These are phyloP conservation scores for Guaruba guarouba DNA, from an alignment of 2,113 vertebrate genomes.

Conservation along the genomic window DNA sequence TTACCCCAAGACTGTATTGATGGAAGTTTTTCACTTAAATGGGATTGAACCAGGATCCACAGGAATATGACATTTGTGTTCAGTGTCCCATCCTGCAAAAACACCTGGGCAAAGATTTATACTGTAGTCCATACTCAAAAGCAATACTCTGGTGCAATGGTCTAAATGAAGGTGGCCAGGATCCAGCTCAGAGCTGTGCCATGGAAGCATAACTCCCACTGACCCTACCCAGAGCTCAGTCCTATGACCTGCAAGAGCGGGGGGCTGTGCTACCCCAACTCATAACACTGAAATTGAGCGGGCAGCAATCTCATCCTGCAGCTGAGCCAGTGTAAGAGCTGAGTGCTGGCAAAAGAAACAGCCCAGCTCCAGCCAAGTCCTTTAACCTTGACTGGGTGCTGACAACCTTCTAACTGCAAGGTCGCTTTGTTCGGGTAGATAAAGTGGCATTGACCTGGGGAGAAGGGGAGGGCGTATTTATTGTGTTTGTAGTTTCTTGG, in stretches of 20 bases:
- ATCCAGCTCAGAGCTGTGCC: background rate
- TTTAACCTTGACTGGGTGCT: background rate
- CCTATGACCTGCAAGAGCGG: background rate
- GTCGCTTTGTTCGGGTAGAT: background rate
- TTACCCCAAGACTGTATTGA: rapidly evolving
- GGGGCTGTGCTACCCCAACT: background rate
- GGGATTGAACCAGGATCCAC: background rate
- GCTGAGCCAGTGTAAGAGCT: background rate
- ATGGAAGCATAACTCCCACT: background rate
- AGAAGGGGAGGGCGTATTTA: background rate
- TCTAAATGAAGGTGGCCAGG: background rate
- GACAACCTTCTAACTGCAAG: background rate
- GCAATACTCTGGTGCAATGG: rapidly evolving
- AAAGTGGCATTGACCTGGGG: background rate
- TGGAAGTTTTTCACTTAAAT: background rate
- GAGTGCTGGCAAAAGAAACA: background rate
- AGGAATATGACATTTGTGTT: background rate
- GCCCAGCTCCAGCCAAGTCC: background rate
- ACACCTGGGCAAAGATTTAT: background rate
- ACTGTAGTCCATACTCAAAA: background rate
- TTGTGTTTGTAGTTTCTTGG: background rate
- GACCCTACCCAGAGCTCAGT: too few species aligned
- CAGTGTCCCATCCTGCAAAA: background rate
- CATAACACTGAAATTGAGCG: rapidly evolving
- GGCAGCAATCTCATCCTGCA: background rate